phyloP scores from a whole-genome alignment of 2,113 vertebrate species.

The Bothrops jararaca region DNA sequence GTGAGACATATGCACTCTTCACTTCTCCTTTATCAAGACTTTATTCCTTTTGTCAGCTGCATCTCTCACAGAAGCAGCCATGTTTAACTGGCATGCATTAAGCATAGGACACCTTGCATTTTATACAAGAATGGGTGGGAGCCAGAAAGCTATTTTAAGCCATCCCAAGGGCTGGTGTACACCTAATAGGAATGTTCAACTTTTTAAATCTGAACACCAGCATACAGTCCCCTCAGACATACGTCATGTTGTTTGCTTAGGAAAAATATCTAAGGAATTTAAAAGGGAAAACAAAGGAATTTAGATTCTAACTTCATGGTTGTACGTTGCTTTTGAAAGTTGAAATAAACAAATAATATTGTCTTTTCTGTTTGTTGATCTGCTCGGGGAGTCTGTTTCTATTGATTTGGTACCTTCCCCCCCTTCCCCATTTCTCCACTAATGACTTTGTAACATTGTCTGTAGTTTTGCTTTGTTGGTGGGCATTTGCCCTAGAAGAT shows the following conservation, averaged over 20 bases:
- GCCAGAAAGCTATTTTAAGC: not conserved
- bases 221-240: not conserved
- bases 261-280: not conserved
- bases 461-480: not conserved
- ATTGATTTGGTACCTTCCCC: not conserved
- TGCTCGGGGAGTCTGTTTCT: not conserved
- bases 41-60: constrained; percentile 11
- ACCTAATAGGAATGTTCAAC: not conserved
- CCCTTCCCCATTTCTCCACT: not conserved
- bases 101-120: not conserved
- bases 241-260: not conserved
- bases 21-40: constrained; percentile 37
- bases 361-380: not conserved
- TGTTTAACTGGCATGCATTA: not conserved
- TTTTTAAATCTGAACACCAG: not conserved
- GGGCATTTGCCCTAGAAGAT: not conserved
- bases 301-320: not conserved
- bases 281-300: not conserved
- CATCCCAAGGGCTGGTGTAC: not conserved
- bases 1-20: constrained; percentile 23
- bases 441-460: not conserved
- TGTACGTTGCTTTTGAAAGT: not conserved
- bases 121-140: not conserved
- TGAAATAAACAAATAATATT: not conserved
- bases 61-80: not conserved